A percentile compares a stretch with the other conserved stretches of the same genome.
Evolutionary conservation across 1,140 invertebrate species (phyloP).

Genomic region (Centruroides vittatus): DNA sequence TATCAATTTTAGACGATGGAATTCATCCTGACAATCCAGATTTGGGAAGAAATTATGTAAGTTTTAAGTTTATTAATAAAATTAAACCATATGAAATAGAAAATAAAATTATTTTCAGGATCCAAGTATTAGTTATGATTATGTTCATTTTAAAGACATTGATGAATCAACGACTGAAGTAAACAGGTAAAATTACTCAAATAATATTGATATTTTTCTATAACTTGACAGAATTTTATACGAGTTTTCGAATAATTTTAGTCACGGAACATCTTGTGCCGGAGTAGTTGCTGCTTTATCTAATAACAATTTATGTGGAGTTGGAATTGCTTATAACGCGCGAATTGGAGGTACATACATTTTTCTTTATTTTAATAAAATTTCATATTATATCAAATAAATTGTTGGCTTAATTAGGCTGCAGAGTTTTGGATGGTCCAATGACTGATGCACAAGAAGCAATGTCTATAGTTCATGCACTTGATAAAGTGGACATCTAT

Average conservation of each 20-base stretch:
- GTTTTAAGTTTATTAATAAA: background rate
- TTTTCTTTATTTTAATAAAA: background rate
- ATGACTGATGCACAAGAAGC: conserved; percentile 28
- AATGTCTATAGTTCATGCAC: conserved; percentile 15
- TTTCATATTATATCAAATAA: background rate
- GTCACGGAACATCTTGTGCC: conserved; percentile 50
- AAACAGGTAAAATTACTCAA: background rate
- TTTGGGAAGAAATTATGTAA: conserved; percentile 31
- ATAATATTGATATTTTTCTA: background rate
- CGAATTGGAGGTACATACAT: conserved; percentile 65
- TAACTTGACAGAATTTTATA: conserved; percentile 23
- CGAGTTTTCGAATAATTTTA: conserved; percentile 12
- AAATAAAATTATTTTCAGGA: conserved; percentile 42
- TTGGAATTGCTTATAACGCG: conserved; percentile 84
- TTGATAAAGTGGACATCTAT: conserved; percentile 28
- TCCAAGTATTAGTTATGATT: conserved; percentile 75
- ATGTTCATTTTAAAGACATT: conserved; percentile 69
- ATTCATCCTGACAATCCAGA: conserved; percentile 32
- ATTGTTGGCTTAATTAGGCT: conserved; percentile 20
- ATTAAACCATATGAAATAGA: background rate
- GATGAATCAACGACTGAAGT: conserved; percentile 28
- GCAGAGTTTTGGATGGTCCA: conserved; percentile 29
- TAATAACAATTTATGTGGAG: conserved; percentile 82
- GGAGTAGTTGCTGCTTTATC: conserved; percentile 84
- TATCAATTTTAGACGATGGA: conserved; percentile 91